phyloP scores from a whole-genome alignment of 1,140 invertebrate genomes.

The Drosophila trapezifrons region DNA sequence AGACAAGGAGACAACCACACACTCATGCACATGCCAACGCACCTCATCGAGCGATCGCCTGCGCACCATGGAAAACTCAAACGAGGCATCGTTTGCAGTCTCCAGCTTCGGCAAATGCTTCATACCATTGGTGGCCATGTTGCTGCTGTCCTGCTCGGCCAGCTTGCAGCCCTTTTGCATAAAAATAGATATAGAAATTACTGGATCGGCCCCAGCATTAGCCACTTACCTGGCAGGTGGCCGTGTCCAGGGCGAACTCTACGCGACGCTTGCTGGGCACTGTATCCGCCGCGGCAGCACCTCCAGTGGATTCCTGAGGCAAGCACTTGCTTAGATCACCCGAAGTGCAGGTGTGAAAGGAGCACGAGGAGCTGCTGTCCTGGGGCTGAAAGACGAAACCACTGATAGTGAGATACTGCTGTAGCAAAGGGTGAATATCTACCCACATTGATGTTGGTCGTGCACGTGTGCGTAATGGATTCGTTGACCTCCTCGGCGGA shows the following conservation, averaged over 20 bases:
- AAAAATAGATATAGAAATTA: slow-evolving; percentile 18
- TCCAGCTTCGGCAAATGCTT: slow-evolving; percentile 66
- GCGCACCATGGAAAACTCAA: slow-evolving; percentile 83
- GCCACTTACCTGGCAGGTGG: slow-evolving; percentile 67
- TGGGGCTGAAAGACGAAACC: slow-evolving; percentile 36
- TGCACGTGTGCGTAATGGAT: slow-evolving; percentile 66
- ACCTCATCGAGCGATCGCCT: slow-evolving; percentile 81
- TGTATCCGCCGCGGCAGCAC: slow-evolving; percentile 9
- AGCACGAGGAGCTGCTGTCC: slow-evolving; percentile 77
- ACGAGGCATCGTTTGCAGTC: slow-evolving; percentile 65
- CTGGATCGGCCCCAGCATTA: not conserved
- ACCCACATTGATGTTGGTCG: slow-evolving; percentile 52
- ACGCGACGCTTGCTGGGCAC: slow-evolving; percentile 59
- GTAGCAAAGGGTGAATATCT: not conserved
- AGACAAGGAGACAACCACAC: slow-evolving; percentile 23
- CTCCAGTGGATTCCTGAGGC: slow-evolving; percentile 39
- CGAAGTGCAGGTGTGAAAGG: slow-evolving; percentile 79
- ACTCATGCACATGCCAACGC: slow-evolving; percentile 50
- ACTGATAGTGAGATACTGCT: not conserved
- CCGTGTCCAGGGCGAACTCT: slow-evolving; percentile 57
- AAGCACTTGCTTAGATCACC: slow-evolving; percentile 73
- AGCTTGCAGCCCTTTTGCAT: slow-evolving; percentile 74
- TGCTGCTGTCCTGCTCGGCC: slow-evolving; percentile 70
- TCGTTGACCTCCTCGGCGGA: slow-evolving; percentile 84
- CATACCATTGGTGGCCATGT: slow-evolving; percentile 27